Evolutionary conservation across 2,797 vertebrate genomes (phyloP), one percentile per base, ranked within the genome.

Genomic region (Vireo griseus): DNA sequence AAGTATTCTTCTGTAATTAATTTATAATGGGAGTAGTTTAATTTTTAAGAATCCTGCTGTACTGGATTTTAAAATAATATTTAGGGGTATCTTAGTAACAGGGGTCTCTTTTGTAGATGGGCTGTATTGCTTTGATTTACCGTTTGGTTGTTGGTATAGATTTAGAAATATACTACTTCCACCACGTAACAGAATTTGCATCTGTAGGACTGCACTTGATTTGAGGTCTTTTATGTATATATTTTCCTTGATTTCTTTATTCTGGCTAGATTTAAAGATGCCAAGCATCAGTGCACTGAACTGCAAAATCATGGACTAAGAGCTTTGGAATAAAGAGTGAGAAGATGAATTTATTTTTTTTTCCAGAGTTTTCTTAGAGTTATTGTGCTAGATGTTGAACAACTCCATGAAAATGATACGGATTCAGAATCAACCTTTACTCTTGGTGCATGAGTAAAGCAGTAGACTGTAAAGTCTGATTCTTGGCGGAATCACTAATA

Each of bases 401-500:
- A 24, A 25, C n/a, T 57, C n/a, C 21, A 11, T 55, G 72, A 62
- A 82, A 91, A 62, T 0, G 0, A 6, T 48, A 16, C 0, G 4
- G n/a, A 39, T 67, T 58, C 33, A 69, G 55, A 31, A 81, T 80
- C 73, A 76, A 12, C 48, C 29, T 84, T 90, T 78, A 47, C 21
- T 84, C 28, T 39, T 90, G 55, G 51, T 88, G 33, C 37, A 14
- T 6, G 31, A 79, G 31, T 83, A 54, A 89, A 91, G 68, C 86
- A 93, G 74, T 74, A 71, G 88, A 80, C 78, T 94, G 65, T 94
- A 31, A 94, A 90, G 75, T 86, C 88, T 88, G 65, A 72, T 86
- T 92, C 78, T 91, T 88, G 68, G 51, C 66, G 94, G 19, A 86
- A 77, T 74, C 1, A 0, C 39, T 85, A 83, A 71, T 82, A 94